Evolutionary conservation across 23 tunicate genomes (phyloP).

Genomic region (Trididemnum miniatum): DNA sequence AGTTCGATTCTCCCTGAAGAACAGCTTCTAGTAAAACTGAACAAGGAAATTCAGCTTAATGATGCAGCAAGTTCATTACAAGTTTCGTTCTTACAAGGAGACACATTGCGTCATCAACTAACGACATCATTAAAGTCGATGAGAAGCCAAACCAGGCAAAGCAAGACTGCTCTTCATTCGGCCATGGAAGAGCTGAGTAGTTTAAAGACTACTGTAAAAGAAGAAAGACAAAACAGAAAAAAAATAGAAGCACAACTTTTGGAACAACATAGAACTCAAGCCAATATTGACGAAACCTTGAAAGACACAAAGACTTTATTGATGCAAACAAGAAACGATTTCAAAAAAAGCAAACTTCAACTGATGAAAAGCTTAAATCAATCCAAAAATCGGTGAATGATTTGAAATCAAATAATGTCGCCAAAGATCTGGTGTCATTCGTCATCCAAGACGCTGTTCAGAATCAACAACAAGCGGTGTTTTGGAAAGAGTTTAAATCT

Average conservation of each 20-base stretch:
- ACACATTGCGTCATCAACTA: slow-evolving; percentile 58
- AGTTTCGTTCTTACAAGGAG: slow-evolving; percentile 39
- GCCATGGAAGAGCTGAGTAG: slow-evolving; percentile 33
- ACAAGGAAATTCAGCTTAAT: slow-evolving; percentile 28
- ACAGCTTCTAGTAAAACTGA: no score
- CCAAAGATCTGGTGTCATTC: not conserved
- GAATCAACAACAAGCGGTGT: no score
- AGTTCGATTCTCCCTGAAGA: no score
- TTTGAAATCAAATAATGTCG: no score
- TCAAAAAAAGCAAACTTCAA: not conserved
- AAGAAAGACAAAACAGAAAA: not conserved
- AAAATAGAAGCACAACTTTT: not conserved
- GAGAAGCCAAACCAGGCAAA: slow-evolving; percentile 37
- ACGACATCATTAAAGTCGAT: slow-evolving; percentile 40
- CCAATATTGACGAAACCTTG: not conserved
- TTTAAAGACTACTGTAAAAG: not conserved
- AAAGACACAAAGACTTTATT: not conserved
- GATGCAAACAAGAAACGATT: not conserved
- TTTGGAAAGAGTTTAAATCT: no score
- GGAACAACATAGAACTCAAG: not conserved
- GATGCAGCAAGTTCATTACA: slow-evolving; percentile 55
- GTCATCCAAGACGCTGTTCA: not conserved
- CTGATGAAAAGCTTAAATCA: not conserved
- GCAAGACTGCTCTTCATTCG: slow-evolving; percentile 26
- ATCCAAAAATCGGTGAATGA: not conserved